Base-by-base conservation (phyloP, 1,140 invertebrate species). In the Cotesia glomerata region DNA sequence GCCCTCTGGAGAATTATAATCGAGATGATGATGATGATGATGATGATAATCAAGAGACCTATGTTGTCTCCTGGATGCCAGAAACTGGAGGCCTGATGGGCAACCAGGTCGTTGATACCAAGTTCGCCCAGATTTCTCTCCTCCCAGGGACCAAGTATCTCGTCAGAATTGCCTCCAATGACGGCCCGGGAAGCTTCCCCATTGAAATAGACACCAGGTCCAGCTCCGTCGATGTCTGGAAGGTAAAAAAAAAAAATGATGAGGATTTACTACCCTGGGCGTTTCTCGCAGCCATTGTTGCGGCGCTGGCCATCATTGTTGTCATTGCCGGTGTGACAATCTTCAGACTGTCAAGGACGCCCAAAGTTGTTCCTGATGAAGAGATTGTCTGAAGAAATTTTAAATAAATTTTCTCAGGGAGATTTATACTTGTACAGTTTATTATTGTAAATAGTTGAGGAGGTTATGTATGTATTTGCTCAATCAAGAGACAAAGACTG, bases 141-240 rank as follows among this genome's bases (percentile, higher is more conserved):
- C 68, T 84, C 0, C 82, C 85, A 4, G 84, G 84, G 0, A 81
- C 80, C 4, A 86, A 83, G 56, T 87, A 87, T 69, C 80, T 83
- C 4, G 84, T 86, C 0, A 77, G 86, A 16, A 79, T 87, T 16
- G 84, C 86, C 0, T 85, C 84, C 0, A 84, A 86, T 66, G 80
- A 86, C 5, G 85, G 85, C 0, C 86, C 85, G 0, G 86, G 85
- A 0, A 87, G 86, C 45, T 87, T 85, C 26, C 83, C 86, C 1
- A 86, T 87, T 34, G 81, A 85, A 9, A 75, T 87, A 5, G 85
- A 87, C 65, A 86, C 86, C 1, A 80, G 80, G 72, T 78, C 79
- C 0, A 72, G 34, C 36, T 78, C 74, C 4, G 77, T 84, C 0
- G 79, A 82, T 4, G 77, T 79, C 5, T 74, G 79, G 63, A 77